Conservation (phyloP, 1,140 invertebrate genomes). For the Dysdera silvatica region DNA sequence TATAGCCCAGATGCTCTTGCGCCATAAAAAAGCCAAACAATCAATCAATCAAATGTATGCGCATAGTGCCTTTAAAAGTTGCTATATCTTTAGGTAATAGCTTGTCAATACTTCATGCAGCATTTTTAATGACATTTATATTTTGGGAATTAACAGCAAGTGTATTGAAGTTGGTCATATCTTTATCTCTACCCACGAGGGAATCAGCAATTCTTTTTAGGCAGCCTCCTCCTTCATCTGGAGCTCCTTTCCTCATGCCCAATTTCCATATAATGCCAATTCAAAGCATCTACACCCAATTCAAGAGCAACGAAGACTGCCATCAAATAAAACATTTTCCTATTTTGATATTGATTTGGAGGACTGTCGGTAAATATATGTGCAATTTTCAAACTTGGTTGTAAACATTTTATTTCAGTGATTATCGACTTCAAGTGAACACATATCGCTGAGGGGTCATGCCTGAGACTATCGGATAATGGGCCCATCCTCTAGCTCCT, state of each 20-base stretch:
- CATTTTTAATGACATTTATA: neutral
- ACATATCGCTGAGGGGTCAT: too few relatives aligned
- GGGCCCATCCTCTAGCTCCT: too few relatives aligned
- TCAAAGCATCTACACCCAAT: neutral
- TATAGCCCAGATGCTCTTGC: too few relatives aligned
- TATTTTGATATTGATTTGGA: neutral
- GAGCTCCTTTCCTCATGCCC: neutral
- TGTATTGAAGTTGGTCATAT: neutral
- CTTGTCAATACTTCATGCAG: neutral
- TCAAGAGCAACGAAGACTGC: neutral
- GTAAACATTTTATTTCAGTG: neutral
- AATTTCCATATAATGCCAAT: neutral
- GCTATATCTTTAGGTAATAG: neutral
- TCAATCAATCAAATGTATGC: too few relatives aligned
- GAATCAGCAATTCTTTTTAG: neutral
- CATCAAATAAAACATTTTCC: constrained; percentile 1
- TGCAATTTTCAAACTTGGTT: neutral
- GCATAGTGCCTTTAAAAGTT: neutral
- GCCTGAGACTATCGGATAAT: too few relatives aligned
- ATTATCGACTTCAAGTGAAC: too few relatives aligned
- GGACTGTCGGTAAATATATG: too few relatives aligned
- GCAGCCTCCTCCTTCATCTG: neutral
- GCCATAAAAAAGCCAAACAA: too few relatives aligned
- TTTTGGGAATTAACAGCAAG: neutral
- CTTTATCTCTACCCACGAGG: neutral